A percentile compares a stretch with the other conserved stretches of the same genome.
These are phyloP conservation scores for Streblospio benedicti DNA, from an alignment of 1,140 invertebrate genomes.

Conservation along the genomic window DNA sequence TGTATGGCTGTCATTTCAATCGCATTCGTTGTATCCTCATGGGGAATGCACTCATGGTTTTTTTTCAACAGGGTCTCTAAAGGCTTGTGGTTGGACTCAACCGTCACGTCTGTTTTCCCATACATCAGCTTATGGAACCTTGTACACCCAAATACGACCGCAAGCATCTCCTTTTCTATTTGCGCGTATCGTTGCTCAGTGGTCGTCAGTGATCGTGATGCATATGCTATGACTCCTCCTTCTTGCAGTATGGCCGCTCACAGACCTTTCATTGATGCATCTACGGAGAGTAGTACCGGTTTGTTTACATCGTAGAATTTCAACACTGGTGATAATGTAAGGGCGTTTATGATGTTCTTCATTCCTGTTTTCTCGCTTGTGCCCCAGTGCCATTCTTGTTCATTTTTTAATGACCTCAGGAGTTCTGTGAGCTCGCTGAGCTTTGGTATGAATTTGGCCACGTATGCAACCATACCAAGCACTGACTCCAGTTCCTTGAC, in stretches of 20 bases:
- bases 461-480: slow-evolving; percentile 5
- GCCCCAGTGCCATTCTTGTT: slow-evolving; percentile 7
- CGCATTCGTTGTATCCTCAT: no score
- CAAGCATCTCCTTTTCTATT: slow-evolving; percentile 49
- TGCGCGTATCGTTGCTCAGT: slow-evolving; percentile 48
- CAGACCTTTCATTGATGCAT: slow-evolving; percentile 34
- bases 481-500: slow-evolving; percentile 2
- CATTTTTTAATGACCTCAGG: slow-evolving; percentile 3
- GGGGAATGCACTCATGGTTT: no score
- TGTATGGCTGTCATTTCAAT: no score
- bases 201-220: slow-evolving; percentile 41
- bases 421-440: not conserved
- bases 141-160: slow-evolving; percentile 46
- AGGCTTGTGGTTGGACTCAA: slow-evolving; percentile 39
- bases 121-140: slow-evolving; percentile 43
- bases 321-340: slow-evolving; percentile 22
- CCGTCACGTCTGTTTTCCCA: slow-evolving; percentile 24
- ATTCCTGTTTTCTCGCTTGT: slow-evolving; percentile 12
- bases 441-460: not conserved
- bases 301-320: slow-evolving; percentile 25
- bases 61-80: slow-evolving; percentile 44
- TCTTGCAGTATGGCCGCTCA: slow-evolving; percentile 46
- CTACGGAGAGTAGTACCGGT: slow-evolving; percentile 23
- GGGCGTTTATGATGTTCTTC: slow-evolving; percentile 19
- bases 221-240: slow-evolving; percentile 44